Conservation (phyloP, 1,140 invertebrate genomes). For the Drosophila setifemur region DNA sequence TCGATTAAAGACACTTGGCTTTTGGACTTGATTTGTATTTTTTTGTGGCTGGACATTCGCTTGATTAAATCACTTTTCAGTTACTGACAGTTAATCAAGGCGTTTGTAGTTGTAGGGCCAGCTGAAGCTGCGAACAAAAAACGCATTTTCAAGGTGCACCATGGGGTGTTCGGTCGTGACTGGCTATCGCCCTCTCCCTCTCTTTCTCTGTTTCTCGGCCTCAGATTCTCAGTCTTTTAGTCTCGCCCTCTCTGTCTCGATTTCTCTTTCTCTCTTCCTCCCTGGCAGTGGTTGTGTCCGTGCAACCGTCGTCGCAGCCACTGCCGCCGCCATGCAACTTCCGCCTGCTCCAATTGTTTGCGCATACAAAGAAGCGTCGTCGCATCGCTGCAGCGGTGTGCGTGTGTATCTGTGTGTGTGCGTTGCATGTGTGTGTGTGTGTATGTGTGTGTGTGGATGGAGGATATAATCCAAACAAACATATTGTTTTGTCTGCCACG, state of each 20-base stretch:
- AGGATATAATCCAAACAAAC: conserved; percentile 78
- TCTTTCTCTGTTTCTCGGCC: background rate
- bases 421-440: background rate
- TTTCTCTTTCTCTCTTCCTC: conserved; percentile 14
- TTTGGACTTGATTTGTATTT: background rate
- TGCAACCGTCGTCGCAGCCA: conserved; percentile 36
- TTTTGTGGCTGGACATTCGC: conserved; percentile 27
- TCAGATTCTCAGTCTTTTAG: too few relatives aligned
- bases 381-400: conserved; percentile 33
- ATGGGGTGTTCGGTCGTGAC: conserved; percentile 35
- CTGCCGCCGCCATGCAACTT: conserved; percentile 67
- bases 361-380: conserved; percentile 74
- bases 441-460: conserved; percentile 10
- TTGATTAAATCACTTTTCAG: conserved; percentile 81
- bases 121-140: conserved; percentile 11
- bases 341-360: conserved; percentile 80
- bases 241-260: background rate
- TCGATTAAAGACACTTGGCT: background rate
- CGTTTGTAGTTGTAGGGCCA: conserved; percentile 33
- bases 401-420: conserved; percentile 1
- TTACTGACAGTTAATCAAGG: conserved; percentile 79
- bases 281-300: conserved; percentile 37
- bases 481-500: conserved; percentile 80
- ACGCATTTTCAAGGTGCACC: conserved; percentile 67
- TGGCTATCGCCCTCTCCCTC: background rate